Evolutionary conservation across 2,113 vertebrate species (phyloP).

Genomic region (Periophthalmodon schlosseri): DNA sequence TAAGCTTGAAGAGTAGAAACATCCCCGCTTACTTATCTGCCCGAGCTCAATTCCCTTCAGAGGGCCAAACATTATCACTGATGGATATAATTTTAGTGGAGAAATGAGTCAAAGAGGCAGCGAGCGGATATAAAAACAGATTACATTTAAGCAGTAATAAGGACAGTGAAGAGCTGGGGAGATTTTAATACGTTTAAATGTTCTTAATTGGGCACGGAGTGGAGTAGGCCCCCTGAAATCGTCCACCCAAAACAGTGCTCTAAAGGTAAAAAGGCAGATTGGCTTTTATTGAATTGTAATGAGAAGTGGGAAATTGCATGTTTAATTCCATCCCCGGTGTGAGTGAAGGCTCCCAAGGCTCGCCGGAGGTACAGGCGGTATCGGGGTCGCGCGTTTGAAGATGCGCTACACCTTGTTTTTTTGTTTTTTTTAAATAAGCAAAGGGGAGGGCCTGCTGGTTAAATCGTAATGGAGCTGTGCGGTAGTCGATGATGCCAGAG

Average conservation of each 20-base stretch:
- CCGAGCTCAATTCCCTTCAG: constrained; percentile 48
- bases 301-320: constrained; percentile 76
- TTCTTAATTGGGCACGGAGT: constrained; percentile 73
- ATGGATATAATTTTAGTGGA: constrained; percentile 66
- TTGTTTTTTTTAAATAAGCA: constrained; percentile 54
- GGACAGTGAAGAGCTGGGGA: constrained; percentile 69
- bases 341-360: constrained; percentile 51
- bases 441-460: constrained; percentile 33
- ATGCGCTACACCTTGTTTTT: constrained; percentile 48
- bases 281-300: constrained; percentile 78
- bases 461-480: constrained; percentile 47
- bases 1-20: constrained; percentile 45
- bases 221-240: constrained; percentile 68
- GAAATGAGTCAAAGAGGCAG: constrained; percentile 69
- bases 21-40: constrained; percentile 44
- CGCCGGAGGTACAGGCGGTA: constrained; percentile 52
- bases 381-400: constrained; percentile 56
- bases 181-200: constrained; percentile 77
- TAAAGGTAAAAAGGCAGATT: constrained; percentile 75
- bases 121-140: constrained; percentile 68
- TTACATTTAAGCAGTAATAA: constrained; percentile 73
- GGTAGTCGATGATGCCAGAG: constrained; percentile 30
- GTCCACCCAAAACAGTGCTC: constrained; percentile 73
- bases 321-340: constrained; percentile 72
- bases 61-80: constrained; percentile 55